Conservation (phyloP, 1,140 invertebrate genomes). For the Cyclargus thomasi region DNA sequence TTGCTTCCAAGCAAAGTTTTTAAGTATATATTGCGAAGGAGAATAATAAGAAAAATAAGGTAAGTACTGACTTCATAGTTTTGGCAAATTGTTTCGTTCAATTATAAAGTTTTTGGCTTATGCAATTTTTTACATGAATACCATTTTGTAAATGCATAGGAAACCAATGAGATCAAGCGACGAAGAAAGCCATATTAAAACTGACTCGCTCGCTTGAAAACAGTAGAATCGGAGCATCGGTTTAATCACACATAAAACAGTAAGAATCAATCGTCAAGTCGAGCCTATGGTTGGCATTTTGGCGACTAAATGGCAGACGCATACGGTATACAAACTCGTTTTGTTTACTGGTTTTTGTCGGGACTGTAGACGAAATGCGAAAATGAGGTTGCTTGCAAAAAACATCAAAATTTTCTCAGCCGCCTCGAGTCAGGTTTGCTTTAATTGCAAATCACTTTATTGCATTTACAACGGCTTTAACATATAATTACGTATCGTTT, state of each 20-base stretch:
- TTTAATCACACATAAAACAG: too few species aligned
- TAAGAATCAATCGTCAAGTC: background rate
- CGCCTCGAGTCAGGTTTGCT: background rate
- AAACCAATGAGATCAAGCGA: too few species aligned
- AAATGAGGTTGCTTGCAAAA: background rate
- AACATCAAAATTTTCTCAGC: background rate
- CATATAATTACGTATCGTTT: background rate
- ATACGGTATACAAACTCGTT: background rate
- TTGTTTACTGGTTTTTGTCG: background rate
- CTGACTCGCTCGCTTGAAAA: too few species aligned
- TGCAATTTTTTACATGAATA: too few species aligned
- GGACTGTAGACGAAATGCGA: background rate
- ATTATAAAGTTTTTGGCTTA: too few species aligned
- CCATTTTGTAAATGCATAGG: too few species aligned
- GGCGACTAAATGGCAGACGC: background rate
- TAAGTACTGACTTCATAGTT: too few species aligned
- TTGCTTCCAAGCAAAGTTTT: background rate
- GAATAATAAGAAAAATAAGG: background rate
- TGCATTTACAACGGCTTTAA: background rate
- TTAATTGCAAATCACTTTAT: background rate
- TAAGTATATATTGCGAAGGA: too few species aligned
- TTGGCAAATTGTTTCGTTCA: too few species aligned
- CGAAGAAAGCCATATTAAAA: too few species aligned
- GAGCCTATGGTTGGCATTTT: background rate
- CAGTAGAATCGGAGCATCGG: too few species aligned